Evolutionary conservation across 2,113 vertebrate genomes (phyloP).

Genomic region (Rousettus leschenaultii): DNA sequence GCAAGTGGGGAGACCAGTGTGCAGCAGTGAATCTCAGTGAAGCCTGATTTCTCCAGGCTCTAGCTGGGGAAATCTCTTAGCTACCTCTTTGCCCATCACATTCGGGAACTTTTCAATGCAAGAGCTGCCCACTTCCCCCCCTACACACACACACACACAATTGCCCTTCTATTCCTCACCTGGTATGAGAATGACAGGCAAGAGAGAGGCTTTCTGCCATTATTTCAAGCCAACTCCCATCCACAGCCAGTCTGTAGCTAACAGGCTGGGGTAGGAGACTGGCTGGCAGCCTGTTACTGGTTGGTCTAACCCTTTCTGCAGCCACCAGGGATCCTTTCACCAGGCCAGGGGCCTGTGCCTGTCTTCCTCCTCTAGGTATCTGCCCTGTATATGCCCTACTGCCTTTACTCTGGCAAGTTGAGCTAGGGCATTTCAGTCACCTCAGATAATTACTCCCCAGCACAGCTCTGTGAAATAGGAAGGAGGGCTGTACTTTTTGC

Average conservation of each 20-base stretch:
- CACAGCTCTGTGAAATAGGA: neutral
- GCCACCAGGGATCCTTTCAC: neutral
- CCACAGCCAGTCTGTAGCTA: neutral
- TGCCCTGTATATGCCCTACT: neutral
- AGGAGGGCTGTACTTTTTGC: neutral
- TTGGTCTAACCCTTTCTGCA: neutral
- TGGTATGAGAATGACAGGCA: neutral
- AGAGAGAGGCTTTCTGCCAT: neutral
- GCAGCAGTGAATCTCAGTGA: neutral
- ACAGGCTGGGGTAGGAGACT: neutral
- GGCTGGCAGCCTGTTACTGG: neutral
- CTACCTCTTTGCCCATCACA: neutral
- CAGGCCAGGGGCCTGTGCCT: neutral
- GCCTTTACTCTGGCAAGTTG: neutral
- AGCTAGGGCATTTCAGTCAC: neutral
- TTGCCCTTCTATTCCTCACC: neutral
- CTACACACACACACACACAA: rapidly evolving
- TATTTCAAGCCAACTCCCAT: neutral
- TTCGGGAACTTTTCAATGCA: neutral
- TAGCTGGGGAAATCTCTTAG: neutral
- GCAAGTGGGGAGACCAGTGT: neutral
- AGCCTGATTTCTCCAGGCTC: neutral
- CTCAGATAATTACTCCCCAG: neutral
- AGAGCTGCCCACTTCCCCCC: no score
- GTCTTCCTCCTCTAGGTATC: neutral